phyloP scores from a whole-genome alignment of 2,113 vertebrate species.

The Antechinus flavipes region DNA sequence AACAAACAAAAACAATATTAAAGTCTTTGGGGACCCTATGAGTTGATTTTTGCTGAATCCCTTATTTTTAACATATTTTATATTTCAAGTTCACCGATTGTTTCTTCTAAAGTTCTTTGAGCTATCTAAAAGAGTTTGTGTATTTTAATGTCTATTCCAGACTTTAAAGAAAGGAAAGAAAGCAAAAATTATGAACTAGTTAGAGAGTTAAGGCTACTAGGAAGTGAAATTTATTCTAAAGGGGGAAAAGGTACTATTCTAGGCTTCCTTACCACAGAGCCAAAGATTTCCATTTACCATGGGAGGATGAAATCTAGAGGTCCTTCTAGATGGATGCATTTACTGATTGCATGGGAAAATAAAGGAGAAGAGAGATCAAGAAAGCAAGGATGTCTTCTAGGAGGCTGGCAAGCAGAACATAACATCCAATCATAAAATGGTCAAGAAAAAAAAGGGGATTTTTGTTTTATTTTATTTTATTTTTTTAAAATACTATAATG shows the following conservation, averaged over 20 bases:
- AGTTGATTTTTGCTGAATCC: too few species aligned
- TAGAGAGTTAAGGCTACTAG: background rate
- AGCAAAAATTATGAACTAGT: background rate
- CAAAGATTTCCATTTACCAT: background rate
- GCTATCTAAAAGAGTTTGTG: too few species aligned
- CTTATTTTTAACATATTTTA: too few species aligned
- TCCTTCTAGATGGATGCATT: background rate
- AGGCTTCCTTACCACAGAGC: background rate
- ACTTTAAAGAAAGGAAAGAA: background rate
- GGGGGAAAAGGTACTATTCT: too few species aligned
- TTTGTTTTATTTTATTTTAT: too few species aligned
- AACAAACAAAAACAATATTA: too few species aligned
- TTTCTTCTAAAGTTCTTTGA: too few species aligned
- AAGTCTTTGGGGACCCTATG: too few species aligned
- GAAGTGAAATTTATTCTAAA: background rate
- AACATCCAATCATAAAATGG: background rate
- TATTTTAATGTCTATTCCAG: background rate
- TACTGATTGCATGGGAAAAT: background rate
- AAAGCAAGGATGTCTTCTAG: background rate
- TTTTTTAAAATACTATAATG: too few species aligned
- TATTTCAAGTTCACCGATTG: too few species aligned
- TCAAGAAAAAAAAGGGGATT: background rate
- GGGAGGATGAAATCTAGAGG: background rate
- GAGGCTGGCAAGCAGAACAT: background rate
- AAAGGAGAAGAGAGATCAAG: background rate